Evolutionary conservation across 92 coral and sea anemone genomes (phyloP).

Genomic region (Porites rus): DNA sequence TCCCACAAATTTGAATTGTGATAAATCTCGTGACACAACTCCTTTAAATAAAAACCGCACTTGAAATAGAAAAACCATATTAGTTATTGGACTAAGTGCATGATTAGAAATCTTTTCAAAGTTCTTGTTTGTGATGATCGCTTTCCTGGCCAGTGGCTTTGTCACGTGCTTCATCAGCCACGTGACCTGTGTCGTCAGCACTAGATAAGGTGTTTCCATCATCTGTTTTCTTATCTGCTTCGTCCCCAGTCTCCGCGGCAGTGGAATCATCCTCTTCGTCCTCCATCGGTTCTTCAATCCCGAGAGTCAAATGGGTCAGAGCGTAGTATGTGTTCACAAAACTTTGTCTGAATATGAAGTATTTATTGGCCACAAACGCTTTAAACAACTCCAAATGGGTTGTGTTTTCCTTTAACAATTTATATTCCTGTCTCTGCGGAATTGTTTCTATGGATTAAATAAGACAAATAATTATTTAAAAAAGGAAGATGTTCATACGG

Average conservation of each 20-base stretch:
- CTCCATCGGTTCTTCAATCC: constrained; percentile 51
- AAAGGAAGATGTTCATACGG: too few species aligned
- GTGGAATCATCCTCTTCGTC: constrained; percentile 30
- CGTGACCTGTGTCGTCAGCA: constrained; percentile 23
- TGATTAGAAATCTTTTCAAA: neutral
- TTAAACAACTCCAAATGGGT: constrained; percentile 60
- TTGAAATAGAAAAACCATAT: too few species aligned
- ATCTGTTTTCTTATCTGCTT: constrained; percentile 20
- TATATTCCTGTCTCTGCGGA: constrained; percentile 44
- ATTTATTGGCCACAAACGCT: constrained; percentile 61
- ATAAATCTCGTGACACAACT: too few species aligned
- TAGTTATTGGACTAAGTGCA: too few species aligned
- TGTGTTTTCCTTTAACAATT: constrained; percentile 55
- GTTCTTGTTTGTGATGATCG: constrained; percentile 14
- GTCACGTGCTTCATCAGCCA: constrained; percentile 16
- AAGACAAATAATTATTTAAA: neutral
- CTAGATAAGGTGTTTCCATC: constrained; percentile 1
- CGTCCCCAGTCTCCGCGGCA: constrained; percentile 38
- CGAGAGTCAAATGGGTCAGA: constrained; percentile 73
- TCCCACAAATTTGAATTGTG: too few species aligned
- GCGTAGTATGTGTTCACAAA: constrained; percentile 83
- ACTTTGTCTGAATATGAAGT: constrained; percentile 60
- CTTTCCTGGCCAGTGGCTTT: neutral
- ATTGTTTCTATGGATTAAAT: constrained; percentile 61
- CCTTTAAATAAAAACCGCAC: too few species aligned